Conservation (phyloP, 2,113 vertebrate genomes). For the Tretioscincus oriximinensis region DNA sequence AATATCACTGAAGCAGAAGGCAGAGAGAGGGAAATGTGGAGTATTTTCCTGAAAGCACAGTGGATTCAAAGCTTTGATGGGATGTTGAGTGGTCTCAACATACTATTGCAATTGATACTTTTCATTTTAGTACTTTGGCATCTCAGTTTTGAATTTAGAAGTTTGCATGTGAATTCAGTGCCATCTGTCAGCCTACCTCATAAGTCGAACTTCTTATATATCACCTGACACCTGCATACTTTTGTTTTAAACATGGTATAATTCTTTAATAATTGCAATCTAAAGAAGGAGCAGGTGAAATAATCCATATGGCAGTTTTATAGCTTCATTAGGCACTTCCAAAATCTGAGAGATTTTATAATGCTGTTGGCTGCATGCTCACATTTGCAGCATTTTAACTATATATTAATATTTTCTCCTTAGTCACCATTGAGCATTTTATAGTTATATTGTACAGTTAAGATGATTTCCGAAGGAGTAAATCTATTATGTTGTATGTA, state of each 20-base stretch:
- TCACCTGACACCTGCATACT: not conserved
- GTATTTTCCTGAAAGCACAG: too few relatives aligned
- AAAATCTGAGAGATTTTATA: not conserved
- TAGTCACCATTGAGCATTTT: not conserved
- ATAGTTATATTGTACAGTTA: not conserved
- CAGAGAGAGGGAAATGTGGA: too few relatives aligned
- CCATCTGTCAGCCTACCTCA: slow-evolving; percentile 3
- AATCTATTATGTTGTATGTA: not conserved
- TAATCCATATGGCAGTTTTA: not conserved
- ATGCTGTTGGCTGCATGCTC: not conserved
- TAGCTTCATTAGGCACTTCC: not conserved
- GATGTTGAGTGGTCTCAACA: too few relatives aligned
- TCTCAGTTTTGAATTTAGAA: slow-evolving; percentile 16
- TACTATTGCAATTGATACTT: not conserved
- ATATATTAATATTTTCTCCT: not conserved
- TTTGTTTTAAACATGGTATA: not conserved
- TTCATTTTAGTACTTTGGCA: not conserved
- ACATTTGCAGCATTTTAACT: not conserved
- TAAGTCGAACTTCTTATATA: not conserved
- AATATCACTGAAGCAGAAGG: too few relatives aligned
- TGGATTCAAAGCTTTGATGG: too few relatives aligned
- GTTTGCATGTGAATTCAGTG: not conserved
- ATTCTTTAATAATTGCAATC: not conserved
- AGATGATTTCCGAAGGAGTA: not conserved
- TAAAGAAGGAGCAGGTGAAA: not conserved